Evolutionary conservation across 2,888 invertebrate genomes (phyloP).

Genomic region (Lasioglossum pauxillum): DNA sequence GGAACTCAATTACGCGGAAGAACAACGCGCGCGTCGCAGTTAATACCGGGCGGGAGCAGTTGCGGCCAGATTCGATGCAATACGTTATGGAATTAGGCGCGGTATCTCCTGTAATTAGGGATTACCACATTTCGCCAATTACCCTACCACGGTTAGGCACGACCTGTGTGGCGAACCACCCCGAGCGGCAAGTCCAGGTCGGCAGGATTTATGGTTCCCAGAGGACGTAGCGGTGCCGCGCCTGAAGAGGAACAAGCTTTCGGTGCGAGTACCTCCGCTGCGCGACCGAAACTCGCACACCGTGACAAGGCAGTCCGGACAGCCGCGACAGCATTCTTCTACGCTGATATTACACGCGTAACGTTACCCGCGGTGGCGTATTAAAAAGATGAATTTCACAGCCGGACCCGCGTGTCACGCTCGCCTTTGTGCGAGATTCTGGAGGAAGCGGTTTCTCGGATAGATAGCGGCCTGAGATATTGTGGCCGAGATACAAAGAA

Average conservation of each 20-base stretch:
- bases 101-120: slow-evolving; percentile 67
- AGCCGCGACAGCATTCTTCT: slow-evolving; percentile 61
- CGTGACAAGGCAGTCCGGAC: slow-evolving; percentile 29
- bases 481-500: slow-evolving; percentile 11
- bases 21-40: slow-evolving; percentile 25
- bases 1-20: slow-evolving; percentile 30
- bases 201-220: slow-evolving; percentile 64
- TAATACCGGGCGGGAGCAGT: slow-evolving; percentile 20
- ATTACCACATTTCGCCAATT: slow-evolving; percentile 76
- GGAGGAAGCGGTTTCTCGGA: slow-evolving; percentile 19
- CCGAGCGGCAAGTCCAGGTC: slow-evolving; percentile 43
- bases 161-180: slow-evolving; percentile 72
- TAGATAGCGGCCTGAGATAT: slow-evolving; percentile 13
- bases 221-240: slow-evolving; percentile 50
- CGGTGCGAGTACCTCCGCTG: slow-evolving; percentile 50
- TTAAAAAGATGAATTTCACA: slow-evolving; percentile 59
- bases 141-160: slow-evolving; percentile 66
- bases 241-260: slow-evolving; percentile 62
- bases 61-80: slow-evolving; percentile 34
- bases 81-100: slow-evolving; percentile 65
- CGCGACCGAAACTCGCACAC: slow-evolving; percentile 51
- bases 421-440: slow-evolving; percentile 21
- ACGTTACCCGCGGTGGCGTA: slow-evolving; percentile 50
- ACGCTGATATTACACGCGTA: slow-evolving; percentile 62
- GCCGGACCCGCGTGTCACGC: slow-evolving; percentile 13